phyloP scores from a whole-genome alignment of 2,113 vertebrate genomes.

The Lycocorax pyrrhopterus region DNA sequence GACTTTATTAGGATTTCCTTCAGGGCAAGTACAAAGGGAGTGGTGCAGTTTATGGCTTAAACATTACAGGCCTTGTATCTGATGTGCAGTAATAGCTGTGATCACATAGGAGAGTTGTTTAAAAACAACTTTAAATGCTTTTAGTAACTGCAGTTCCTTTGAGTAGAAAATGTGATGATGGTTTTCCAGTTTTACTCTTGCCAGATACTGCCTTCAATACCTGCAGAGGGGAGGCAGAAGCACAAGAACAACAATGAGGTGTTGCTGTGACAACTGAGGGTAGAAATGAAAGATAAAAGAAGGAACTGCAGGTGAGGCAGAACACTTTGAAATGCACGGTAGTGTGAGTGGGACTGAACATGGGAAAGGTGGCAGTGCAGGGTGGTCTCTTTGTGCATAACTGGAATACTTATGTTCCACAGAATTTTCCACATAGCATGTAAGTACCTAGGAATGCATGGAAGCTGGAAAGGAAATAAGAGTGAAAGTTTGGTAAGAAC shows the following conservation, averaged over 20 bases:
- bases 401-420: neutral
- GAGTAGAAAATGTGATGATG: neutral
- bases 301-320: neutral
- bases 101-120: neutral
- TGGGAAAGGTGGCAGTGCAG: neutral
- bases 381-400: neutral
- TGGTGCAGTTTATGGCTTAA: neutral
- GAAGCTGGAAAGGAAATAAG: neutral
- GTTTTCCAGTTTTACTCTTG: neutral
- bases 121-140: neutral
- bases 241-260: neutral
- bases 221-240: neutral
- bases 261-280: neutral
- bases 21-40: neutral
- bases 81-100: neutral
- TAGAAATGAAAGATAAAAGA: neutral
- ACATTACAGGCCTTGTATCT: neutral
- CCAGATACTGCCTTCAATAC: neutral
- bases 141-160: neutral
- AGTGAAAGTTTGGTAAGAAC: neutral
- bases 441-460: neutral
- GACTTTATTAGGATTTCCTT: neutral
- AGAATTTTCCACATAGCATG: accelerated
- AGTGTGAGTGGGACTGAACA: neutral
- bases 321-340: neutral